A percentile compares a stretch with the other conserved stretches of the same genome.
Conservation (phyloP, 2,113 vertebrate species). For the Papio anubis region DNA sequence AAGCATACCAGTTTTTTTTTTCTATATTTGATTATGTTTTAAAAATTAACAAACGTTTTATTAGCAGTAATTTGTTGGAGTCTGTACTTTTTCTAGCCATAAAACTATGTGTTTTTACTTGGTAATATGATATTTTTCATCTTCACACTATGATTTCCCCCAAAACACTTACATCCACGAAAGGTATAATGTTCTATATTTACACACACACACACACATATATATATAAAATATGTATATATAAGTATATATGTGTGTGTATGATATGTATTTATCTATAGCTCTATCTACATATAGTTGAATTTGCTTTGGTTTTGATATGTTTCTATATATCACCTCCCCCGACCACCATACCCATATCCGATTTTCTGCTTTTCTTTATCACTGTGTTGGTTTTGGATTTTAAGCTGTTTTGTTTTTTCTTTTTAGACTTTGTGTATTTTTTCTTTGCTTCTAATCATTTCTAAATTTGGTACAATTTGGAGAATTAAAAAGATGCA, state of each 20-base stretch:
- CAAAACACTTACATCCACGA: not conserved
- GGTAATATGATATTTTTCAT: not conserved
- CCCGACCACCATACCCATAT: not conserved
- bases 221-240: not conserved
- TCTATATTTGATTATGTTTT: not conserved
- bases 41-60: not conserved
- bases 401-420: not conserved
- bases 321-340: not conserved
- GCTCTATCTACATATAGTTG: not conserved
- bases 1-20: not conserved
- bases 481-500: not conserved
- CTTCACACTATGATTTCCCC: not conserved
- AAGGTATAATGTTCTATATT: not conserved
- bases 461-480: constrained; percentile 13
- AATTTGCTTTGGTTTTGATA: not conserved
- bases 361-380: not conserved
- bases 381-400: not conserved
- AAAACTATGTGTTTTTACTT: not conserved
- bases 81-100: not conserved
- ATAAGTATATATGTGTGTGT: no score
- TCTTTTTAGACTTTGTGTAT: not conserved
- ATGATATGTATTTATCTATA: no score
- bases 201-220: not conserved
- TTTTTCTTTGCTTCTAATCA: not conserved
- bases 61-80: not conserved